These are phyloP conservation scores for Drosophila anceps DNA, from an alignment of 2,888 invertebrate genomes.

Conservation along the genomic window DNA sequence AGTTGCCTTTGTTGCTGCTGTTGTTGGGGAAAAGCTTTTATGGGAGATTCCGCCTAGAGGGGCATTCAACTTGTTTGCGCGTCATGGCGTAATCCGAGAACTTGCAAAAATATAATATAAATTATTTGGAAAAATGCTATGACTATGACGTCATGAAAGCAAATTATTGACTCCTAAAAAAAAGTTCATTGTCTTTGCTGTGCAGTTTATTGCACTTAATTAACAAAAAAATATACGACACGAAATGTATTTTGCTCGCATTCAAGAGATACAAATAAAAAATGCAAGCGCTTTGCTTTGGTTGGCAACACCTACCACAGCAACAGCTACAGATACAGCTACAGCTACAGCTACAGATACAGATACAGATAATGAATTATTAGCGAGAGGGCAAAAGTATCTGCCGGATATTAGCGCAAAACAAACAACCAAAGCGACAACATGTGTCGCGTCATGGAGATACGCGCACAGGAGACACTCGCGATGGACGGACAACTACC, in stretches of 20 bases:
- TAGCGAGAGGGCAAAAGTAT: conserved; percentile 57
- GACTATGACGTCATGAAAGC: conserved; percentile 49
- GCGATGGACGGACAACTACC: conserved; percentile 12
- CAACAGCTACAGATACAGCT: too few species aligned
- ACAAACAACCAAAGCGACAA: conserved; percentile 56
- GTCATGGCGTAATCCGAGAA: conserved; percentile 16
- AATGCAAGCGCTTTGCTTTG: conserved; percentile 25
- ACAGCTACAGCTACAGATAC: conserved; percentile 25
- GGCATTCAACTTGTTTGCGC: conserved; percentile 9
- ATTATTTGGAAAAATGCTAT: conserved; percentile 21
- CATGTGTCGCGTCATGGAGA: conserved; percentile 68
- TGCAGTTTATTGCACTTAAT: conserved; percentile 77
- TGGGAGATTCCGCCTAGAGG: conserved; percentile 14
- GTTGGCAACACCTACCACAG: conserved; percentile 47
- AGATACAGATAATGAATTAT: conserved; percentile 72
- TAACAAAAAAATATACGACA: conserved; percentile 43
- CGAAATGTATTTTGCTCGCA: conserved; percentile 10
- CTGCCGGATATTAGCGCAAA: conserved; percentile 73
- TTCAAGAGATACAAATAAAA: conserved; percentile 18
- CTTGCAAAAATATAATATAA: conserved; percentile 14
- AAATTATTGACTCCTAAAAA: conserved; percentile 14
- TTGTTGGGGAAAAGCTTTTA: conserved; percentile 5
- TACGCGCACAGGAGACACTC: conserved; percentile 38
- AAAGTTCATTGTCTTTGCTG: conserved; percentile 65
- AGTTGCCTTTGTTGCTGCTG: background rate